Base-by-base conservation (phyloP, 2,113 vertebrate genomes). In the Amazona vittata region DNA sequence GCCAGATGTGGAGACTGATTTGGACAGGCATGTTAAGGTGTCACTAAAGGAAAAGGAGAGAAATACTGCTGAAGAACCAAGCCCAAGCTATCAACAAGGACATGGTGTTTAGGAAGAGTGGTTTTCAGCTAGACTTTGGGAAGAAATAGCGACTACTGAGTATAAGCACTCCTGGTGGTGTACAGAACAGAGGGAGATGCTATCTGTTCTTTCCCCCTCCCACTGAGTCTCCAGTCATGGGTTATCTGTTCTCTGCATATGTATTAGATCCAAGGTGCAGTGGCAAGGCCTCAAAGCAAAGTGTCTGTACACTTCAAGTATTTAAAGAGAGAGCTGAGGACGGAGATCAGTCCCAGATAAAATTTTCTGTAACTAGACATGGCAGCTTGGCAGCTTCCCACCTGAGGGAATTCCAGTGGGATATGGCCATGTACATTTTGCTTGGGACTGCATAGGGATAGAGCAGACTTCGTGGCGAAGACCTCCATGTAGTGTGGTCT, bases 31-130 rank as follows among this genome's bases (percentile, higher is more conserved):
- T 26, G 15, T n/a, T 55, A 26, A 21, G 26, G 16, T 43, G 46
- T 59, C 60, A 78, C 44, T 16, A 62, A 83, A 85, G 67, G 19
- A n/a, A 65, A 84, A 91, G 63, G 57, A 90, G 52, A 71, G 62
- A 64, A 77, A 57, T 22, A 21, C 7, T 46, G 10, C 18, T 73
- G 18, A 84, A 24, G 76, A 81, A 59, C 5, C 22, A 88, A 88
- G 55, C 28, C 33, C n/a, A 69, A 76, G 33, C 37, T 80, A 49
- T 50, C 46, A 53, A 21, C 41, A 85, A 77, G 29, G 44, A 83
- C 11, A 25, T 6, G 15, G 35, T 43, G 16, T 49, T 63, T 49
- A 88, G 86, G 20, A 74, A n/a, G 19, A 47, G 21, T 33, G 22
- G 17, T 85, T 92, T 85, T 67, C 63, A 55, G 53, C 8, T 81